These are phyloP conservation scores for Glyptemys insculpta DNA, from an alignment of 2,797 vertebrate genomes.

Conservation along the genomic window DNA sequence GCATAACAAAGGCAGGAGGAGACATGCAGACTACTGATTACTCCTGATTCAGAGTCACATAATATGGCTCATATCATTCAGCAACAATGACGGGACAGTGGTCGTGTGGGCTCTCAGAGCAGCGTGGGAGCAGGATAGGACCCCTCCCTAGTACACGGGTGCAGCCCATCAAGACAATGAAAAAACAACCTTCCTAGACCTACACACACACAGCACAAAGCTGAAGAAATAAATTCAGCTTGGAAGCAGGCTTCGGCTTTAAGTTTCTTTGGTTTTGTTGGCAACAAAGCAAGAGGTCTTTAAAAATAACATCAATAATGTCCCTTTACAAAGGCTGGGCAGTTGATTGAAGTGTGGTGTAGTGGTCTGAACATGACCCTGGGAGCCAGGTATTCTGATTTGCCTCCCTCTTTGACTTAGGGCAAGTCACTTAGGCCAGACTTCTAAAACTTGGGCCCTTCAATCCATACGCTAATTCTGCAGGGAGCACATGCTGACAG, in stretches of 20 bases:
- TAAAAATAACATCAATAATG: accelerated
- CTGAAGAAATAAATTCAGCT: background rate
- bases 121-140: background rate
- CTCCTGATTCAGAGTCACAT: background rate
- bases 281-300: background rate
- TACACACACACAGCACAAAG: background rate
- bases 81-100: accelerated
- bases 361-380: background rate
- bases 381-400: background rate
- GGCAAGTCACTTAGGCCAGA: background rate
- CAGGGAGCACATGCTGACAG: background rate
- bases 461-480: background rate
- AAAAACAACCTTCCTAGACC: background rate
- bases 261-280: background rate
- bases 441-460: background rate
- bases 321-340: background rate
- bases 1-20: background rate
- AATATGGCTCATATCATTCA: background rate
- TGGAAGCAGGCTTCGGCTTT: background rate
- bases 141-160: background rate
- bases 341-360: background rate
- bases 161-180: accelerated
- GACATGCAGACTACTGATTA: background rate
- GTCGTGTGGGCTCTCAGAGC: background rate
- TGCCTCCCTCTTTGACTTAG: background rate